These are phyloP conservation scores for Sciurus carolinensis DNA, from an alignment of 2,797 vertebrate genomes.

Conservation along the genomic window DNA sequence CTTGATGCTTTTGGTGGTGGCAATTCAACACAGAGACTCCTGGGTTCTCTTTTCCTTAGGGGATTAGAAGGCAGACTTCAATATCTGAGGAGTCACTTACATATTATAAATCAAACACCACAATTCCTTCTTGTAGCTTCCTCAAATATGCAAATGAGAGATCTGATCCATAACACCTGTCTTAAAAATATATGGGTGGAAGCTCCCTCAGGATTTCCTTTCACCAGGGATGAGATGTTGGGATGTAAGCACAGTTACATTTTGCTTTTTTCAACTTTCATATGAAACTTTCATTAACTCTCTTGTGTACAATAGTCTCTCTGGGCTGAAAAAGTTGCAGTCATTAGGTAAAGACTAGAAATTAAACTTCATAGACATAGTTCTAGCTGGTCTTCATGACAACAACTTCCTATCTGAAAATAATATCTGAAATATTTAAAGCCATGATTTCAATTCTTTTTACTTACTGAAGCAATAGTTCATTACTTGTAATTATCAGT, in stretches of 20 bases:
- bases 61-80: not conserved
- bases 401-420: not conserved
- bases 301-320: not conserved
- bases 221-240: not conserved
- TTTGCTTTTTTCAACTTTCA: not conserved
- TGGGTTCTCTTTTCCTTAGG: not conserved
- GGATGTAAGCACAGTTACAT: not conserved
- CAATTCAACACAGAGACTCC: not conserved
- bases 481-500: not conserved
- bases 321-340: not conserved
- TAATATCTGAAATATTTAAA: constrained; percentile 24
- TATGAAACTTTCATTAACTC: not conserved
- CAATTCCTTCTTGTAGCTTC: too few species aligned
- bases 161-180: not conserved
- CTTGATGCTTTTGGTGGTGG: too few species aligned
- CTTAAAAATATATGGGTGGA: not conserved
- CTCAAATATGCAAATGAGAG: not conserved
- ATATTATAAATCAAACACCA: not conserved
- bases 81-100: not conserved
- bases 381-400: not conserved
- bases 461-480: not conserved
- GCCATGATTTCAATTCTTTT: not conserved
- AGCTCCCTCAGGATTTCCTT: not conserved
- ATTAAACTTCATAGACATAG: not conserved
- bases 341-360: not conserved